Base-by-base conservation (phyloP, 1,140 invertebrate genomes). In the Drosophila cardini region DNA sequence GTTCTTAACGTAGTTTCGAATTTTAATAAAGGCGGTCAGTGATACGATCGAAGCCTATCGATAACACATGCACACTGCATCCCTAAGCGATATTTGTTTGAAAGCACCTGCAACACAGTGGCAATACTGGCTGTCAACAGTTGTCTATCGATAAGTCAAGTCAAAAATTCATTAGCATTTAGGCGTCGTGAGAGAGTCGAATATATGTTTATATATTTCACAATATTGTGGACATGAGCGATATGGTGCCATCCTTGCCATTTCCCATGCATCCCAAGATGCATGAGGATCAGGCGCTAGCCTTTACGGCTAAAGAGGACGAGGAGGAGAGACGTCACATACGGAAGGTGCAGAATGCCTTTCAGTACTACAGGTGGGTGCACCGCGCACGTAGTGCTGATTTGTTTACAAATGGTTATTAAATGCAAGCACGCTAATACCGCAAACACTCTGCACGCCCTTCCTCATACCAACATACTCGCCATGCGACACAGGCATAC, bases 201-300 rank as follows among this genome's bases (percentile, higher is more conserved):
- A 21, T 34, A 52, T 52, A 34, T 32, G 30, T 32, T 30, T n/a
- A 32, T 46, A 45, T 32, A 65, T 72, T 72, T 57, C 61, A 36
- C 58, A 55, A 21, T 55, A 46, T 38, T 42, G 36, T 15, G 63
- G 10, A 52, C 30, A 72, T 72, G 67, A 76, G 57, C 48, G 26
- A 68, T 10, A 56, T 65, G 43, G 48, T 74, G 78, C 45, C 64
- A 52, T 71, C 70, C 36, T 53, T 82, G 64, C 72, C 72, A 21
- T 87, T 87, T 55, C 83, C 84, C 38, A 68, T 89, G 84, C 76
- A 87, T 58, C 83, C 82, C 16, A 87, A 79, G 57, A 76, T 86
- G 69, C 76, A 86, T 43, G 72, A 76, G 56, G 76, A 89, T 76
- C 61, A 68, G 55, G 58, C 83, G 18, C 72, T 43, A 6, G 64